Percentiles rank a stretch among this genome's conserved stretches.
These are phyloP conservation scores for Parapsyche elsis DNA, from an alignment of 1,140 invertebrate species.

Conservation along the genomic window DNA sequence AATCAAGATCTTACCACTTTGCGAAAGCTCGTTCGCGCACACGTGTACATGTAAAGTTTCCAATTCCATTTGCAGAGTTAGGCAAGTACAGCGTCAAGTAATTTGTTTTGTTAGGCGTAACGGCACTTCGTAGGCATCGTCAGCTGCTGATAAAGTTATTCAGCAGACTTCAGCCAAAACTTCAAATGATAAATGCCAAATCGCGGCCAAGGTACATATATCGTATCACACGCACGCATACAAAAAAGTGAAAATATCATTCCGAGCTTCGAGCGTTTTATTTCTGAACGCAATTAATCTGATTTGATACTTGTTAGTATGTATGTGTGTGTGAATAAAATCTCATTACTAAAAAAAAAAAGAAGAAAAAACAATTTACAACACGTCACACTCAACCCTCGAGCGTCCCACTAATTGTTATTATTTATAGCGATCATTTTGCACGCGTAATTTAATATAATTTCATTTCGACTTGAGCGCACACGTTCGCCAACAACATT, in stretches of 20 bases:
- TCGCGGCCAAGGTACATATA: neutral
- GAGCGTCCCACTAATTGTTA: no score
- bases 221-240: neutral
- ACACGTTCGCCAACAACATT: neutral
- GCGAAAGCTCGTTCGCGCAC: no score
- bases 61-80: neutral
- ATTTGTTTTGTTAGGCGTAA: neutral
- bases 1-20: no score
- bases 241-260: no score
- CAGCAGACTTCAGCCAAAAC: neutral
- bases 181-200: neutral
- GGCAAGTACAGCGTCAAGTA: neutral
- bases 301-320: no score
- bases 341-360: no score
- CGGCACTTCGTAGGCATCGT: neutral
- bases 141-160: constrained; percentile 11
- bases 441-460: neutral
- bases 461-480: neutral
- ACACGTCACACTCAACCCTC: no score
- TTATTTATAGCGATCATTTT: no score
- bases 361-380: no score
- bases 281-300: no score
- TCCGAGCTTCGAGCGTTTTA: no score
- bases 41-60: neutral
- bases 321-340: no score